Base-by-base conservation (phyloP, 35 echinoderm and acorn worm species). In the Patiria miniata region DNA sequence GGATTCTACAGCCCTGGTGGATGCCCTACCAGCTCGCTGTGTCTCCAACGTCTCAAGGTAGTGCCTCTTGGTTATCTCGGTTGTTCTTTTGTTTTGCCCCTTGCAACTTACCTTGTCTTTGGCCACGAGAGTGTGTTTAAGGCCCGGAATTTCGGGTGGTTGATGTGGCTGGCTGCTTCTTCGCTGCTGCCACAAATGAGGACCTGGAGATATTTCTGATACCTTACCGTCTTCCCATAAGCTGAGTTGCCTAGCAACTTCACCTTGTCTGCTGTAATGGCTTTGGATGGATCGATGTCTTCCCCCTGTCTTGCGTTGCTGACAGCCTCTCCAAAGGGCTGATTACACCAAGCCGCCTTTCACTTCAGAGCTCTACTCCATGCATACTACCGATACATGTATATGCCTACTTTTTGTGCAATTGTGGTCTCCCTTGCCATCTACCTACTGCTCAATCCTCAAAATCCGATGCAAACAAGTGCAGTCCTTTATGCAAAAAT, bases 241-340 rank as follows among this genome's bases (percentile, higher is more conserved):
- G 83, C 57, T 1, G 87, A 89, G 81, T 87, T 87, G 12, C 68
- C 86, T 6, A 87, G 77, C 8, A 87, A n/a, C 39, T 87, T 79
- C 86, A 83, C 76, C 0, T 52, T 90, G 19, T 90, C 88, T 5
- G 80, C 88, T 29, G 84, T 42, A 39, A 90, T 84, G 36, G 34
- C 15, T 82, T 84, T 69, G 23, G 79, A 82, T 7, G 44, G 79
- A 37, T 89, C 79, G 47, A 16, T 1, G 56, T 89, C 87, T 0
- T 44, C 79, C 1, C 9, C 78, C 30, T 51, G 34, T 12, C 60
- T 55, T 0, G 88, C 80, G 26, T 83, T 29, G 16, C 80, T 85
- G 1, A 90, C 88, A n/a, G 53, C 59, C 26, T 90, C 50, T 16
- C 88, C 81, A 84, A 90, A 90, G 36, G 36, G 17, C 50, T 85